Evolutionary conservation across 2,113 vertebrate genomes (phyloP), one percentile per base, ranked within the genome.

Genomic region (Struthio camelus): DNA sequence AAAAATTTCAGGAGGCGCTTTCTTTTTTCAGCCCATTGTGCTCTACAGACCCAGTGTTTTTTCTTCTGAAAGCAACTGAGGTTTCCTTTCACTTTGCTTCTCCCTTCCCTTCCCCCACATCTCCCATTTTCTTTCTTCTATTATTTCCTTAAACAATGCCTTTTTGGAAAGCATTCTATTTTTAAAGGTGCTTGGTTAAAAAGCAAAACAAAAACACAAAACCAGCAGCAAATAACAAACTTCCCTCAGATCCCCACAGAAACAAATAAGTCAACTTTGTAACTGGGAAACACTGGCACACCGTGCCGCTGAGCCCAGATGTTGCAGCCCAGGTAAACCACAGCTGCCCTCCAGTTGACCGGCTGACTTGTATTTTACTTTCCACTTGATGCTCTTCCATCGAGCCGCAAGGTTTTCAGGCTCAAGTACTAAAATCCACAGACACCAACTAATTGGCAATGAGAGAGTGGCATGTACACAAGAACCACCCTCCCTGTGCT

Each of bases 71-170:
- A 87, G 28, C 9, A 82, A 2, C 46, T 30, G n/a, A 13, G 2
- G 73, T 83, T 92, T 62, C 30, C 27, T 40, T 56, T 40, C 65
- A 36, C 58, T 93, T 87, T 89, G 34, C 17, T 89, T 81, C 73
- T 87, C 54, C 58, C 19, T 72, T 87, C 75, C n/a, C 66, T 93
- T 93, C 30, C 30, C 56, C 48, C 70, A 72, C 81, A 91, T 72
- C 17, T 34, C 62, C 48, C 36, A 34, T 85, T 95, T 91, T 72
- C 48, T 36, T 36, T 66, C 64, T 53, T 91, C 14, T 93, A 91
- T 96, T 96, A 93, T 94, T 95, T 95, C 90, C 67, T 94, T 80
- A 94, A 97, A 95, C 96, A 96, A 94, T 70, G 34, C 14, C 40
- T 95, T 97, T 92, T 91, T 80, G 80, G 78, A 89, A 94, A 87